Base-by-base conservation (phyloP, 53 echinoderm and acorn worm genomes). In the Actinopyga echinites region DNA sequence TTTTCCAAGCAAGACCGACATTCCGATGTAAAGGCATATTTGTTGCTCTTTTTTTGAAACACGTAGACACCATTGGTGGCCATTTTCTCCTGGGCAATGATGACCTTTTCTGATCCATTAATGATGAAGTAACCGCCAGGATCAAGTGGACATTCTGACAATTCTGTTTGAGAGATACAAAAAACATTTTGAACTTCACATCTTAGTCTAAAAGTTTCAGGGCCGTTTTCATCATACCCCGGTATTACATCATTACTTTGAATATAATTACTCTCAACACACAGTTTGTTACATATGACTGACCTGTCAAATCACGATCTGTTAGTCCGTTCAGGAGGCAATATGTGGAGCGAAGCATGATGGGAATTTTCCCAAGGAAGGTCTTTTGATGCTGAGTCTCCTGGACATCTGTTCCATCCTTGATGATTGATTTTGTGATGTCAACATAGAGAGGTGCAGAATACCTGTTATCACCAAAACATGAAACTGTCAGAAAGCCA, bases 51-150 rank as follows among this genome's bases (percentile, higher is more conserved):
- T 90, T 97, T 97, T 44, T 88, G 84, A 59, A 97, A 97, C 30
- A 94, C 97, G 57, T 94, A 94, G 33, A 97, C 97, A 0, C 94
- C 91, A 86, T 97, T 97, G 63, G 97, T 97, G 29, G 97, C 92
- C 97, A 97, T 97, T 80, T 92, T 97, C 86, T 94, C 97, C 26
- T 96, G 96, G 23, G 94, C 97, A 20, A 97, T 94, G 69, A 97
- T 92, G 31, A 97, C 97, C 57, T 97, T 97, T 84, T 97, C 97
- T 17, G 97, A 97, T 26, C 97, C 97, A 30, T 97, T 97, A 80
- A 97, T 97, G 86, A 97, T 97, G 85, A 97, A 96, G 65, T 97
- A 97, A 30, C 97, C 94, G 0, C 97, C 97, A 7, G 97, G 97
- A 56, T 96, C 97, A 56, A 97, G 74, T 6, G 97, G 97, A 77